Evolutionary conservation across 2,888 invertebrate species (phyloP).

Genomic region (Limnephilus rhombicus): DNA sequence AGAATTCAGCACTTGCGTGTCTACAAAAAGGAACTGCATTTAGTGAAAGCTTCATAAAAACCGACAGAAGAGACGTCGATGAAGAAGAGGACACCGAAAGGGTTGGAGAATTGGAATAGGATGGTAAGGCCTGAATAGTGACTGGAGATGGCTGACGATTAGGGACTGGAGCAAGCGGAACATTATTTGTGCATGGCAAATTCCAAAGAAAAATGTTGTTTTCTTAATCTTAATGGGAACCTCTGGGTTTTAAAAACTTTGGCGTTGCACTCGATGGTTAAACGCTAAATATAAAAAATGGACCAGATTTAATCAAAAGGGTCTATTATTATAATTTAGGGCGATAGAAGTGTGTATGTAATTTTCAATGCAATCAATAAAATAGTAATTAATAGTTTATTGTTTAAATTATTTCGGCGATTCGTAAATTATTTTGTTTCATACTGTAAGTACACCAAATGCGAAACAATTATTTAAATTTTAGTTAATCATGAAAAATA

Average conservation of each 20-base stretch:
- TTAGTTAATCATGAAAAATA: slow-evolving; percentile 5
- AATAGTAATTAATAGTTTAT: not conserved
- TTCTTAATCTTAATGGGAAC: too few species aligned
- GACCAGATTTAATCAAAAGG: not conserved
- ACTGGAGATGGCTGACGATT: too few species aligned
- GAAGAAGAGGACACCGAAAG: not conserved
- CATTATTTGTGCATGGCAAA: too few species aligned
- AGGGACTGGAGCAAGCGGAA: not conserved
- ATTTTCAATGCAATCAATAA: too few species aligned
- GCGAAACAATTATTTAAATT: not conserved
- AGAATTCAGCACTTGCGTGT: not conserved
- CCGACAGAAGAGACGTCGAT: not conserved
- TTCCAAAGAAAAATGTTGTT: too few species aligned
- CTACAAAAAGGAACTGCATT: not conserved
- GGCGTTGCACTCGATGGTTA: not conserved
- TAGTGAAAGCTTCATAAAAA: not conserved
- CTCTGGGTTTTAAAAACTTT: too few species aligned
- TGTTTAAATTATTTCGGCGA: too few species aligned
- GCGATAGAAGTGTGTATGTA: not conserved
- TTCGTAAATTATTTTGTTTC: not conserved
- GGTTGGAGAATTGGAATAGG: not conserved
- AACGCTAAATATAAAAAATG: not conserved
- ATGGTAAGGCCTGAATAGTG: not conserved
- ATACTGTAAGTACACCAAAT: too few species aligned
- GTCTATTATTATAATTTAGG: not conserved